phyloP scores from a whole-genome alignment of 2,888 invertebrate species.

The Dicyrtomina minuta region DNA sequence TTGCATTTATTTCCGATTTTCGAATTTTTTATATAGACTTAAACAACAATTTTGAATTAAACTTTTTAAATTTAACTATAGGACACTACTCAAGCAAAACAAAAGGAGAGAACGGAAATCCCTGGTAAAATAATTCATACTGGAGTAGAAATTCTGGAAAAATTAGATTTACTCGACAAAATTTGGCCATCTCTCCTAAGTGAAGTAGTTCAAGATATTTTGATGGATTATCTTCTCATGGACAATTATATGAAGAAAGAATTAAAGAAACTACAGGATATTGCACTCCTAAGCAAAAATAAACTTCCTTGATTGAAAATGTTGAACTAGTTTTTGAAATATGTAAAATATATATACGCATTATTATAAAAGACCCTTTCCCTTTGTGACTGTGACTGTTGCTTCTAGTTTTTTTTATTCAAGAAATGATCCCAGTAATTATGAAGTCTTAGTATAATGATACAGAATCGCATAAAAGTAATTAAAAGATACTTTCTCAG shows the following conservation, averaged over 20 bases:
- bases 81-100: background rate
- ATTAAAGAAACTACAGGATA: slow-evolving; percentile 52
- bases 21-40: background rate
- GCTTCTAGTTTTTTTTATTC: too few species aligned
- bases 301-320: too few species aligned
- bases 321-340: too few species aligned
- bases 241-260: slow-evolving; percentile 73
- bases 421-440: too few species aligned
- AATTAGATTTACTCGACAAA: slow-evolving; percentile 71
- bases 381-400: too few species aligned
- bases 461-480: too few species aligned
- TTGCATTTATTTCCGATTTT: background rate
- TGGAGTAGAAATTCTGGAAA: slow-evolving; percentile 74
- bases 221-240: slow-evolving; percentile 78
- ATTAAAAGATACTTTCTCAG: too few species aligned
- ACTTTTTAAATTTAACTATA: background rate
- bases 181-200: slow-evolving; percentile 76
- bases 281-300: too few species aligned
- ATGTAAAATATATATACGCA: too few species aligned
- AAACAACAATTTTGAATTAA: background rate
- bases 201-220: slow-evolving; percentile 74
- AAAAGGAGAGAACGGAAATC: slow-evolving; percentile 8
- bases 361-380: too few species aligned
- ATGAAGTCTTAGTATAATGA: too few species aligned
- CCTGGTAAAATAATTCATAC: slow-evolving; percentile 61